phyloP scores from a whole-genome alignment of 2,888 invertebrate species.

The Anticlea derivata region DNA sequence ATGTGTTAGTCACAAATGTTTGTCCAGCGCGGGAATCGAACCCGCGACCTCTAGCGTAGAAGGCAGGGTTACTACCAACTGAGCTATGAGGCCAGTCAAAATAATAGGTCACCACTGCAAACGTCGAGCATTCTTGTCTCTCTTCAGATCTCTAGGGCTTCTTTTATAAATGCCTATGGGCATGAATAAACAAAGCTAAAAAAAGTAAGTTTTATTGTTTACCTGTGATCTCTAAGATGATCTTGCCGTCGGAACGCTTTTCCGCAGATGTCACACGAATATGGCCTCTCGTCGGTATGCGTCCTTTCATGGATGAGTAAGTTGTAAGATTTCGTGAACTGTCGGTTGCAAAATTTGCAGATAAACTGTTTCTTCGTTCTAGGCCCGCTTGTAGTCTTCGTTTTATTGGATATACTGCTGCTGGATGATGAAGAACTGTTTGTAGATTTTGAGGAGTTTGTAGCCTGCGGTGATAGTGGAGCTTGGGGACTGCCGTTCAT shows the following conservation, averaged over 20 bases:
- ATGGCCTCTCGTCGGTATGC: conserved; percentile 98
- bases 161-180: too few species aligned
- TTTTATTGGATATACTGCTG: conserved; percentile 75
- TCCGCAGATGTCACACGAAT: conserved; percentile 98
- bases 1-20: too few species aligned
- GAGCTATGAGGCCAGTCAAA: too few species aligned
- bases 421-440: conserved; percentile 76
- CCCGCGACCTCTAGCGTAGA: too few species aligned
- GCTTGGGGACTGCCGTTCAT: conserved; percentile 77
- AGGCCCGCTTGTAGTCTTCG: conserved; percentile 85
- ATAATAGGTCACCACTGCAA: too few species aligned
- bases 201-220: conserved; percentile 47
- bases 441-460: conserved; percentile 75
- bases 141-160: too few species aligned
- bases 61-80: too few species aligned
- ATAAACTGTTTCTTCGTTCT: conserved; percentile 99
- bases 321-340: conserved; percentile 99
- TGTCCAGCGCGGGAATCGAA: too few species aligned
- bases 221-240: conserved; percentile 97
- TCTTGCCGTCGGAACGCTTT: conserved; percentile 99
- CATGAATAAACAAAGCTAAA: conserved; percentile 22
- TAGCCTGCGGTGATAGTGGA: conserved; percentile 71
- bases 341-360: conserved; percentile 98
- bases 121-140: too few species aligned
- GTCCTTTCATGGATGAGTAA: conserved; percentile 98